Evolutionary conservation across 2,888 invertebrate species (phyloP), one percentile per base, ranked within the genome.

Genomic region (Brachyptera putata): DNA sequence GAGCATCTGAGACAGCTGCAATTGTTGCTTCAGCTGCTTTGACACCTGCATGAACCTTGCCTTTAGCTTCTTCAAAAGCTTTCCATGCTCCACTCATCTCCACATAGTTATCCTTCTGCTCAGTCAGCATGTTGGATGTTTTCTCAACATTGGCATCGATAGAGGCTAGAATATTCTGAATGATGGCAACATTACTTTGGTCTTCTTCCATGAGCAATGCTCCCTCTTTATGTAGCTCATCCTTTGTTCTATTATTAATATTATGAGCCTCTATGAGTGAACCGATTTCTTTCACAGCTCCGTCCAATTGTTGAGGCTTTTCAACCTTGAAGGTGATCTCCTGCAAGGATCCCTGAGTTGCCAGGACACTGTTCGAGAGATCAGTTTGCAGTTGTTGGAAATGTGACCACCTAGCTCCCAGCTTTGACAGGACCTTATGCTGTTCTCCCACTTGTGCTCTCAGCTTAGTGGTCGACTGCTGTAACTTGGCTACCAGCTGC

Each of bases 61-160:
- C 79, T 67, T 85, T 86, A 22, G 85, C 82, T 64, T 89, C 89
- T 65, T 83, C 82, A 68, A 90, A 84, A 68, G 88, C 87, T 67
- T 87, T 86, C 76, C 90, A 81, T 0, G 87, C 85, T 37, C 82
- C 82, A 34, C 87, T 84, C 58, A 91, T 79, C 37, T 89, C 80
- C 7, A 84, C 81, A 65, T 89, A 86, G 69, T 86, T 87, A 66
- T 86, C 82, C 68, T 86, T 86, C 59, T 87, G 85, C 61, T 89
- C 88, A 58, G 82, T 81, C 21, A 92, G 82, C 57, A 84, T 79
- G 65, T 89, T 86, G 56, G 86, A 85, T 1, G 89, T 77, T 73
- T 86, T 86, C 70, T 91, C 91, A 84, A 89, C 93, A 66, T 85
- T 86, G 58, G 85, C 83, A 69, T 93, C 92, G 41, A 90, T 82